A percentile compares a stretch with the other conserved stretches of the same genome.
These are phyloP conservation scores for Clanis bilineata DNA, from an alignment of 2,888 invertebrate genomes.

Conservation along the genomic window DNA sequence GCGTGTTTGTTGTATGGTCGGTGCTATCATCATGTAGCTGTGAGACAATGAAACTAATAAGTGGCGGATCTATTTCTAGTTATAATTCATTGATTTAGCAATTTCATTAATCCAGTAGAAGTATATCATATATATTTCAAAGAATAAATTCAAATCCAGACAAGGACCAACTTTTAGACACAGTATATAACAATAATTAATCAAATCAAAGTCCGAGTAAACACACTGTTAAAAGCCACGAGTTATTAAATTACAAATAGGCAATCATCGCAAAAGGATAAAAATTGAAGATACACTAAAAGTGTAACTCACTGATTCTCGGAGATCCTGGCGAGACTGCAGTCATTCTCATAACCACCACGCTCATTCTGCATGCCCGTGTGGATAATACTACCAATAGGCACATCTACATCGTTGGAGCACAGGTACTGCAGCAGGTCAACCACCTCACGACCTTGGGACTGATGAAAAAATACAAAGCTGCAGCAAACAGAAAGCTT, in stretches of 20 bases:
- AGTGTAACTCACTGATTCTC: conserved; percentile 95
- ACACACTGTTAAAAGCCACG: too few relatives aligned
- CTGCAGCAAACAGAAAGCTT: not conserved
- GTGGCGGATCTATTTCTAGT: not conserved
- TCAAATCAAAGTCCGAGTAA: too few relatives aligned
- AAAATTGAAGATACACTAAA: too few relatives aligned
- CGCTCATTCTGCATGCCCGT: conserved; percentile 98
- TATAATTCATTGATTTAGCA: too few relatives aligned
- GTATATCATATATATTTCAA: conserved; percentile 13
- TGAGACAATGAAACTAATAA: not conserved
- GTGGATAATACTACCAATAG: conserved; percentile 96
- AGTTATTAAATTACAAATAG: too few relatives aligned
- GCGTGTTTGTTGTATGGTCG: conserved; percentile 97
- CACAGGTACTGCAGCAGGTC: conserved; percentile 95
- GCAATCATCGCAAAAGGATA: too few relatives aligned
- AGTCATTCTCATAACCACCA: conserved; percentile 99
- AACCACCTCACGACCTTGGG: conserved; percentile 93
- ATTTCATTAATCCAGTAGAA: not conserved
- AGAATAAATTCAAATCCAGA: too few relatives aligned
- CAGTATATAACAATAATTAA: too few relatives aligned
- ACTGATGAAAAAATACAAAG: conserved; percentile 71
- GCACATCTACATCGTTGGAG: conserved; percentile 97
- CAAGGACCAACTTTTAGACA: too few relatives aligned
- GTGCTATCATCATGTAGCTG: conserved; percentile 99
- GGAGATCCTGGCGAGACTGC: conserved; percentile 93